phyloP scores from a whole-genome alignment of 1,140 invertebrate genomes.

The Lerema accius region DNA sequence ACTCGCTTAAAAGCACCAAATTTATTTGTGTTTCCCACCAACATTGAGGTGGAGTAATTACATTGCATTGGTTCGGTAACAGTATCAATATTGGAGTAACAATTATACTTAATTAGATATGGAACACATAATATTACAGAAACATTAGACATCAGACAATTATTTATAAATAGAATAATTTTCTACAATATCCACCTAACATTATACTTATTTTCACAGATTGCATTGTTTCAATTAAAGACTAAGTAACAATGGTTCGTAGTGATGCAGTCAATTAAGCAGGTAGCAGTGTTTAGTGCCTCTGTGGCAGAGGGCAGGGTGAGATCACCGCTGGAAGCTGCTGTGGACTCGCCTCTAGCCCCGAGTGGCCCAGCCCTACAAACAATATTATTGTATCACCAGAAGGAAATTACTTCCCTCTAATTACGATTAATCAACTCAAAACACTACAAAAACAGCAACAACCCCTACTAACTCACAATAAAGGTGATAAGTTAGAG shows the following conservation, averaged over 20 bases:
- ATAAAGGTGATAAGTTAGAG: slow-evolving; percentile 10
- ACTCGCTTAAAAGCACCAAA: slow-evolving; percentile 83
- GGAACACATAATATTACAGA: slow-evolving; percentile 84
- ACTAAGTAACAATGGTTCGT: slow-evolving; percentile 83
- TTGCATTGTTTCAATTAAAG: slow-evolving; percentile 85
- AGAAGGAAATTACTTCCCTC: slow-evolving; percentile 37
- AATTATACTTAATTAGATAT: slow-evolving; percentile 83
- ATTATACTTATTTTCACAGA: slow-evolving; percentile 85
- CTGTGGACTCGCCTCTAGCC: slow-evolving; percentile 79
- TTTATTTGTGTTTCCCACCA: slow-evolving; percentile 83
- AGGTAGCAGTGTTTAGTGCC: slow-evolving; percentile 84
- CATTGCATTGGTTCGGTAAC: slow-evolving; percentile 87
- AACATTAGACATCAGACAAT: slow-evolving; percentile 86
- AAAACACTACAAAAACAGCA: slow-evolving; percentile 20
- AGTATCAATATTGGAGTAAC: slow-evolving; percentile 83
- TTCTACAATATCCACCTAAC: slow-evolving; percentile 82
- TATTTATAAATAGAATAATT: slow-evolving; percentile 84
- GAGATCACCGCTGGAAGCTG: slow-evolving; percentile 79
- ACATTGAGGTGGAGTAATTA: slow-evolving; percentile 83
- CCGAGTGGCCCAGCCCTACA: slow-evolving; percentile 81
- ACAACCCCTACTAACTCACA: background rate
- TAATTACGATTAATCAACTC: slow-evolving; percentile 25
- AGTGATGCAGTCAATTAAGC: slow-evolving; percentile 82
- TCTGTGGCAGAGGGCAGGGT: slow-evolving; percentile 74
- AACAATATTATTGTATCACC: slow-evolving; percentile 37